phyloP scores from a whole-genome alignment of 2,797 vertebrate genomes.

The Toxotes lorentzi region DNA sequence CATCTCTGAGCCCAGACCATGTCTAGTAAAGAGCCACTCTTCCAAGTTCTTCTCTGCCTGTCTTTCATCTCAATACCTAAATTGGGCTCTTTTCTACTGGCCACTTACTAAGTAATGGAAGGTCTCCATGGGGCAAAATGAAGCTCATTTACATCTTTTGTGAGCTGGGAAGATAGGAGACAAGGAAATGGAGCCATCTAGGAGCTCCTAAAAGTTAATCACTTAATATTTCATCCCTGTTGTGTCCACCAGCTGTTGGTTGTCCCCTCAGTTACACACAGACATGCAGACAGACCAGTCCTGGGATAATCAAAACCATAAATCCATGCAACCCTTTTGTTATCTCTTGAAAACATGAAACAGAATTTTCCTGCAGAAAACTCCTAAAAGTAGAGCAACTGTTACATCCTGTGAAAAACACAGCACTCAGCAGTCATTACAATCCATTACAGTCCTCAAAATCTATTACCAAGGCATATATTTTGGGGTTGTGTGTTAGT shows the following conservation, averaged over 20 bases:
- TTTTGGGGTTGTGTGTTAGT: constrained; percentile 12
- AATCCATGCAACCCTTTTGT: constrained; percentile 1
- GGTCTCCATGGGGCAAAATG: constrained; percentile 49
- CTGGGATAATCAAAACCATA: constrained; percentile 15
- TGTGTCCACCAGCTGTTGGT: neutral
- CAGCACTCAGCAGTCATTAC: constrained; percentile 51
- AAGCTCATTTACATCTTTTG: constrained; percentile 55
- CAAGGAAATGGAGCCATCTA: constrained; percentile 23
- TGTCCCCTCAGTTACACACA: constrained; percentile 19
- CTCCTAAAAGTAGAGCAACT: constrained; percentile 17
- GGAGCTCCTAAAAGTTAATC: constrained; percentile 22
- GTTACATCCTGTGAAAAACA: constrained; percentile 46
- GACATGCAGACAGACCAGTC: neutral
- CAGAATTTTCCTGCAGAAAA: constrained; percentile 28
- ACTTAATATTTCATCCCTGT: constrained; percentile 25
- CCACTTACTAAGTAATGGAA: constrained; percentile 55
- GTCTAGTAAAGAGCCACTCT: constrained; percentile 46
- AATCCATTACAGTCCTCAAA: constrained; percentile 62
- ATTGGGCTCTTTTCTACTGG: constrained; percentile 64
- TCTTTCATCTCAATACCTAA: constrained; percentile 69
- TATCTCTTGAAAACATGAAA: constrained; percentile 36
- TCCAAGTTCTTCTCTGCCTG: constrained; percentile 49
- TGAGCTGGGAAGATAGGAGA: neutral
- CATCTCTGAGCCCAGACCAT: constrained; percentile 49
- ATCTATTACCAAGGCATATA: constrained; percentile 54